Evolutionary conservation across 1,140 invertebrate genomes (phyloP), one percentile per base, ranked within the genome.

Genomic region (Ericerus pela): DNA sequence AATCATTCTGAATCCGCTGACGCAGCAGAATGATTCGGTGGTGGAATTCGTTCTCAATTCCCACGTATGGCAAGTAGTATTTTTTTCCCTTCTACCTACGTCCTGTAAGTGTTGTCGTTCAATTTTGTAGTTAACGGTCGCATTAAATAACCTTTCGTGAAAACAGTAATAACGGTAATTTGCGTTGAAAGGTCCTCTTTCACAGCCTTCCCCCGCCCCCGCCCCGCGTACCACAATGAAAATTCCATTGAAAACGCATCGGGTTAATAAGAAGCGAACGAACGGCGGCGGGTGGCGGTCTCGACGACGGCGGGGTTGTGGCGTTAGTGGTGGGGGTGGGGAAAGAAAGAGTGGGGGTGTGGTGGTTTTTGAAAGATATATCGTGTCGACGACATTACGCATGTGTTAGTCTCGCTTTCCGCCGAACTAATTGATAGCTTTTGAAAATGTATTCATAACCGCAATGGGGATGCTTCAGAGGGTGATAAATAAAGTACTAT

Each of bases 401-500:
- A 47, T 47, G 41, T 47, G 41, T 47, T 47, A 24, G 41, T 47
- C 41, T 47, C 41, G 41, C 41, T 47, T 47, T 47, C 41, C 41
- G 41, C 41, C 26, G 22, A 47, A 47, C 41, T 47, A 47, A 47
- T 47, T 47, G 41, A 47, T 47, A 47, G 41, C 41, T 47, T 47
- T 47, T 24, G 41, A 47, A 47, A 47, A 47, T 47, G 41, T 47
- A 47, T 47, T 47, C 41, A 47, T 47, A 47, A 47, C 41, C 41
- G 41, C 41, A 47, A 47, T 47, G 26, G 41, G 41, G 41, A 47
- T 47, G 41, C 41, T 47, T 47, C 41, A 47, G 41, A 47, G 41
- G 41, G 41, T 47, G 41, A 47, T 47, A 47, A 47, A 47, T 47
- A 47, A 47, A 47, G 41, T 47, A 47, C 41, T 47, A 47, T 47